These are phyloP conservation scores for Heliothis peltigera DNA, from an alignment of 2,888 invertebrate species.

Conservation along the genomic window DNA sequence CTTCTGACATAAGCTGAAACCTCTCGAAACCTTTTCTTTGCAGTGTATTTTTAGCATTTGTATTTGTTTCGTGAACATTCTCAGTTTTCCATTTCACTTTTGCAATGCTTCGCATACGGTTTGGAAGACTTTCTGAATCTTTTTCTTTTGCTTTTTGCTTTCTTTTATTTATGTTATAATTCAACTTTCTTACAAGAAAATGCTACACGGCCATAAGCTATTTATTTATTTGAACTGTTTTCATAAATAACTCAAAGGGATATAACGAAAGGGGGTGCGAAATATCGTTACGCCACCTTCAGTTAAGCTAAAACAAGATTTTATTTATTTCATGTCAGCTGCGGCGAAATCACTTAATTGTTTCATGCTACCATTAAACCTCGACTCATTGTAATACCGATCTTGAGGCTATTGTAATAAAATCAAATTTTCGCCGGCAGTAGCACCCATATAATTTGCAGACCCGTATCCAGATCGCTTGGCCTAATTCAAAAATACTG, in stretches of 20 bases:
- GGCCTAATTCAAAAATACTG: constrained; percentile 58
- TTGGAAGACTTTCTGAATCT: constrained; percentile 1
- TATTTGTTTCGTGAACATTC: constrained; percentile 15
- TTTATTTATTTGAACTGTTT: too few species aligned
- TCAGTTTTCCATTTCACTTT: constrained; percentile 15
- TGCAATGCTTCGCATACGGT: constrained; percentile 5
- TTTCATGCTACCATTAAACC: constrained; percentile 24
- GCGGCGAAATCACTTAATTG: constrained; percentile 27
- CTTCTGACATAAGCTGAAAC: constrained; percentile 55
- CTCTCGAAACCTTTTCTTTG: constrained; percentile 44
- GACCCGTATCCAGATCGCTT: constrained; percentile 60
- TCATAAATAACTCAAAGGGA: too few species aligned
- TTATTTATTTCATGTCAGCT: constrained; percentile 13
- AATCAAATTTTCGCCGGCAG: constrained; percentile 25
- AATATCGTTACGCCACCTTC: not conserved
- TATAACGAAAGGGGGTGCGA: not conserved
- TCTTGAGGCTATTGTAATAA: constrained; percentile 35
- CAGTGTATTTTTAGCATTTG: constrained; percentile 42
- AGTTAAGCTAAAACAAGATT: not conserved
- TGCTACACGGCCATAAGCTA: constrained; percentile 61
- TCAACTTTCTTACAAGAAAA: constrained; percentile 60
- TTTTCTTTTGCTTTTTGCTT: constrained; percentile 7
- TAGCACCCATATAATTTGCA: constrained; percentile 54
- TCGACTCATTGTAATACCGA: constrained; percentile 14
- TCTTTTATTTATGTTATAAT: constrained; percentile 23